Base-by-base conservation (phyloP, 1,140 invertebrate genomes). In the Diuraphis noxia region DNA sequence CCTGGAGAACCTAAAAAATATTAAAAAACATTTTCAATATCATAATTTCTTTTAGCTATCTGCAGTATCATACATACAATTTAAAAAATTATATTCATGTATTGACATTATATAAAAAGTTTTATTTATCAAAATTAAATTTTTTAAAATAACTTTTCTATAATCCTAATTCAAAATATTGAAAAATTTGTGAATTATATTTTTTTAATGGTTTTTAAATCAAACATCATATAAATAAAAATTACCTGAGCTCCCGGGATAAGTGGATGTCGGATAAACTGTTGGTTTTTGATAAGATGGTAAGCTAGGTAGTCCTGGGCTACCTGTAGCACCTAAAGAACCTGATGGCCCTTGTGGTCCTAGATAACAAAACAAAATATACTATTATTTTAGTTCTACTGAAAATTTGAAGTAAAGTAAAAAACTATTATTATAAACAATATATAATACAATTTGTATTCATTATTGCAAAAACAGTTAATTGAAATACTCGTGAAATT, bases 331-430 rank as follows among this genome's bases (percentile, higher is more conserved):
- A 17, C 92, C 92, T 82, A 93, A 93, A n/a, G 84, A 85, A 91
- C 92, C 93, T 88, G 93, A 92, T 49, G 92, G 43, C 8, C 79
- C 38, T 81, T 36, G 36, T 23, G 88, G 41, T 77, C 92, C 92
- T 82, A 92, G 93, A 82, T 92, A 89, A 81, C 92, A 49, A 49
- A 23, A 49, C 6, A 23, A 6, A 52, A 52, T 52, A 21, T 52
- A n/a, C n/a, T n/a, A n/a, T n/a, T n/a, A 52, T 52, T 52, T 52
- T 52, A 46, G 7, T 52, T 4, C 4, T 9, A 43, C 41, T 23
- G 21, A 52, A 4, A 6, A 23, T 52, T 52, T 52, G 21, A 52
- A 52, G 6, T 52, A 23, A 52, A 52, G 19, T 46, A 17, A 46
- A 46, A 3, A 46, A 46, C 19, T 19, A 46, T 46, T 46, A 17